Conservation (phyloP, 2,113 vertebrate genomes). For the Gobius niger region DNA sequence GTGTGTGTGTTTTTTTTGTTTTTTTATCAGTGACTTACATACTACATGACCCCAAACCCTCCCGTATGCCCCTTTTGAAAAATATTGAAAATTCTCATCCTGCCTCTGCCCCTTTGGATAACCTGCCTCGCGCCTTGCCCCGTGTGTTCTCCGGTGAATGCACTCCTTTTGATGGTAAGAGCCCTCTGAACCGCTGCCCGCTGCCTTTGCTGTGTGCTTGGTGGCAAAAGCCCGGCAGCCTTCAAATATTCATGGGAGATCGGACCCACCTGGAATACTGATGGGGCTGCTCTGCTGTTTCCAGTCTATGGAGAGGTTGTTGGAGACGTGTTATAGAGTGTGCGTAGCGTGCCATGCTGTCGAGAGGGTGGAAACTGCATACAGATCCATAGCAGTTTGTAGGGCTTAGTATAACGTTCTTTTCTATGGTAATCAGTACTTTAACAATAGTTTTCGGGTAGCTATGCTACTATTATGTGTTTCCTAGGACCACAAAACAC, state of each 20-base stretch:
- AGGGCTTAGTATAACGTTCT: background rate
- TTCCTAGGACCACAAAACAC: too few species aligned
- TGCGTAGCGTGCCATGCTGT: conserved; percentile 32
- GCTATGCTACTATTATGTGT: too few species aligned
- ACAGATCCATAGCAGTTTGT: background rate
- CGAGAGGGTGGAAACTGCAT: conserved; percentile 10
- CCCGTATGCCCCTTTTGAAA: too few species aligned
- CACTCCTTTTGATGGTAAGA: conserved; percentile 64
- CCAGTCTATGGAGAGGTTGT: background rate
- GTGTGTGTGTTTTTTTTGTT: too few species aligned
- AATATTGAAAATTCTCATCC: conserved; percentile 9
- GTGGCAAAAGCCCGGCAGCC: conserved; percentile 37
- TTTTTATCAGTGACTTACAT: too few species aligned
- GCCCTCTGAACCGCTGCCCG: conserved; percentile 65
- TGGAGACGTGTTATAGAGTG: conserved; percentile 7
- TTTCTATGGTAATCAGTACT: too few species aligned
- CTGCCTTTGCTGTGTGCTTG: conserved; percentile 37
- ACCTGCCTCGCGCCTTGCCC: conserved; percentile 8
- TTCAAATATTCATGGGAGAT: conserved; percentile 66
- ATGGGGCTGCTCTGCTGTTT: conserved; percentile 38
- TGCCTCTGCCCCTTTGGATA: conserved; percentile 5
- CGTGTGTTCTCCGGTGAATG: conserved; percentile 24
- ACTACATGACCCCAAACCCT: too few species aligned
- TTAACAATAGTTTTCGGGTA: too few species aligned
- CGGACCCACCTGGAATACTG: conserved; percentile 55